phyloP scores from a whole-genome alignment of 53 echinoderm and acorn worm genomes.

The Holothuria scabra region DNA sequence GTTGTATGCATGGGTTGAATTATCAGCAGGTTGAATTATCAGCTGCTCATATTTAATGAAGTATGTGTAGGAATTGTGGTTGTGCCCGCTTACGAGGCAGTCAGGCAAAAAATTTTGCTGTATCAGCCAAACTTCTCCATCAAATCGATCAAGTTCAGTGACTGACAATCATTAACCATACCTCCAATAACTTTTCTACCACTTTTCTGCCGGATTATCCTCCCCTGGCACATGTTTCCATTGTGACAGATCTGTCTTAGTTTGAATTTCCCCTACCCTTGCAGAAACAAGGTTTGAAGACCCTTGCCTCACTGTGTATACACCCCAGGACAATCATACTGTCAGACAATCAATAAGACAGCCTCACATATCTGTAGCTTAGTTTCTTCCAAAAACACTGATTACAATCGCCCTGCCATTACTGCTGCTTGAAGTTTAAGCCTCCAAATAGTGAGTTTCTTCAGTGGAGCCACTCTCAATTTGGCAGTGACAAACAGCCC shows the following conservation, averaged over 20 bases:
- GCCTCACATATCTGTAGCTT: constrained; percentile 18
- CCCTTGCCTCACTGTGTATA: constrained; percentile 47
- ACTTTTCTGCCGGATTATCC: constrained; percentile 59
- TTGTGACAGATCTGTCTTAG: constrained; percentile 46
- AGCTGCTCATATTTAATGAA: no score
- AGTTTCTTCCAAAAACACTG: no score
- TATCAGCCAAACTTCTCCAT: no score
- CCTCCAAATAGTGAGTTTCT: constrained; percentile 50
- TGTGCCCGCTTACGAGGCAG: no score
- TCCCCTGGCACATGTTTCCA: constrained; percentile 68
- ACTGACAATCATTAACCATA: no score
- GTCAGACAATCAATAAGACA: constrained; percentile 66
- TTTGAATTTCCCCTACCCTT: constrained; percentile 63
- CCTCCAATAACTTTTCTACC: constrained; percentile 66
- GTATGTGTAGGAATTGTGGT: no score
- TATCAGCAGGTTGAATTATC: no score
- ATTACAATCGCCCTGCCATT: no score
- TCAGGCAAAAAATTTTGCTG: no score
- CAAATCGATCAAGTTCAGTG: no score
- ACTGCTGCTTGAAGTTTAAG: constrained; percentile 65
- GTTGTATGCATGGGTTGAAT: no score
- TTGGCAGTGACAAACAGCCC: no score
- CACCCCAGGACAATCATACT: constrained; percentile 57
- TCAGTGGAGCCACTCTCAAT: constrained; percentile 66
- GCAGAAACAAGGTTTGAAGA: constrained; percentile 58